Evolutionary conservation across 2,113 vertebrate species (phyloP).

Genomic region (Vicugna pacos): DNA sequence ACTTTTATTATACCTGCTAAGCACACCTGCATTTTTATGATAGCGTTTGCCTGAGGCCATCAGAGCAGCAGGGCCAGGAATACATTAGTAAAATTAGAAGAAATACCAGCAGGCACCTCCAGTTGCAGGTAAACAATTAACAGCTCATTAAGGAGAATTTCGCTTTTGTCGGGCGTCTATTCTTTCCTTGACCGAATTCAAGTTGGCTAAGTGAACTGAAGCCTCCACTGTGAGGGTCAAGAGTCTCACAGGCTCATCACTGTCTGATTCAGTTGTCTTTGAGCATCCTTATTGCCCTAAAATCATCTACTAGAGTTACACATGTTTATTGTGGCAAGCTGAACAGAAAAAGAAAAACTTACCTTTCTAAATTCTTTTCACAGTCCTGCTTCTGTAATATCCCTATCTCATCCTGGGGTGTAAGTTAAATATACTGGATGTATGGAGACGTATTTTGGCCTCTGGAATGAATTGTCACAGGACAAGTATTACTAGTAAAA

Average conservation of each 20-base stretch:
- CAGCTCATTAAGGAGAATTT: slow-evolving; percentile 65
- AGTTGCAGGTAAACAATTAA: slow-evolving; percentile 67
- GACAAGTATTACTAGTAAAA: not conserved
- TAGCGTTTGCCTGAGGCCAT: slow-evolving; percentile 67
- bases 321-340: not conserved
- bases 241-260: not conserved
- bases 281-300: not conserved
- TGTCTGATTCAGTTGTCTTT: slow-evolving; percentile 13
- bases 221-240: slow-evolving; percentile 13
- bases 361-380: slow-evolving; percentile 50
- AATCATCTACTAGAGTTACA: not conserved
- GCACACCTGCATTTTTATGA: slow-evolving; percentile 81
- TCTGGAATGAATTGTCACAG: not conserved
- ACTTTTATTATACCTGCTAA: slow-evolving; percentile 73
- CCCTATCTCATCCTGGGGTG: not conserved
- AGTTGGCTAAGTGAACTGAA: slow-evolving; percentile 53
- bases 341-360: slow-evolving; percentile 21
- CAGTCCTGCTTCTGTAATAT: slow-evolving; percentile 13
- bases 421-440: slow-evolving; percentile 12
- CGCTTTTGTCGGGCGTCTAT: slow-evolving; percentile 28
- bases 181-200: slow-evolving; percentile 52
- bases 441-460: not conserved
- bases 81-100: slow-evolving; percentile 72
- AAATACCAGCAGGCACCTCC: slow-evolving; percentile 59
- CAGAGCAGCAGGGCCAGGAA: slow-evolving; percentile 40